Percentiles rank a stretch among this genome's conserved stretches.
Evolutionary conservation across 2,888 invertebrate genomes (phyloP).

Genomic region (Monochamus alternatus): DNA sequence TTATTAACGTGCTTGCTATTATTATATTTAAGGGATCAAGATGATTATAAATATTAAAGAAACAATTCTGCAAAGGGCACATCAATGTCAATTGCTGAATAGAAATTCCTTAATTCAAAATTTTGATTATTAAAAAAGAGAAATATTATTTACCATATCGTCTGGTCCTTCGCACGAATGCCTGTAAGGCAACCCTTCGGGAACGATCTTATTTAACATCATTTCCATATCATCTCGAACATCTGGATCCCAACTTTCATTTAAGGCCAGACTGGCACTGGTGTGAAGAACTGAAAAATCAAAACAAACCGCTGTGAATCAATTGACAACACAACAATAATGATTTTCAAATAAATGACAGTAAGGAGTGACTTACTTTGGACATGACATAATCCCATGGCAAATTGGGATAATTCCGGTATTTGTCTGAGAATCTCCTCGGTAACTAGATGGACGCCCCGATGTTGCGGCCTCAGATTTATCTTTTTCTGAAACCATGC

Average conservation of each 20-base stretch:
- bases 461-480: slow-evolving; percentile 94
- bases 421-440: slow-evolving; percentile 96
- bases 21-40: too few species aligned
- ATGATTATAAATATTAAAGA: too few species aligned
- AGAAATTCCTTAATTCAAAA: not conserved
- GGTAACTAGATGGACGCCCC: slow-evolving; percentile 97
- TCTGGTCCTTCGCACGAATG: slow-evolving; percentile 99
- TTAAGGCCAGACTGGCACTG: slow-evolving; percentile 96
- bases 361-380: slow-evolving; percentile 85
- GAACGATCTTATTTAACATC: slow-evolving; percentile 99
- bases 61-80: too few species aligned
- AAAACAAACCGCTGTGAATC: slow-evolving; percentile 29
- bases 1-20: too few species aligned
- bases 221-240: slow-evolving; percentile 99
- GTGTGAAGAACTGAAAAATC: slow-evolving; percentile 93
- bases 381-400: slow-evolving; percentile 96
- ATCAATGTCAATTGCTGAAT: too few species aligned
- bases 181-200: slow-evolving; percentile 95
- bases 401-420: slow-evolving; percentile 94
- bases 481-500: slow-evolving; percentile 99
- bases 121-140: not conserved
- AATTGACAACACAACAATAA: slow-evolving; percentile 23
- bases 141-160: slow-evolving; percentile 87
- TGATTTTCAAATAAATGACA: slow-evolving; percentile 43
- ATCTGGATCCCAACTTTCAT: slow-evolving; percentile 99